Percentiles rank a stretch among this genome's conserved stretches.
Evolutionary conservation across 2,113 vertebrate species (phyloP).

Genomic region (Corythornis cristatus): DNA sequence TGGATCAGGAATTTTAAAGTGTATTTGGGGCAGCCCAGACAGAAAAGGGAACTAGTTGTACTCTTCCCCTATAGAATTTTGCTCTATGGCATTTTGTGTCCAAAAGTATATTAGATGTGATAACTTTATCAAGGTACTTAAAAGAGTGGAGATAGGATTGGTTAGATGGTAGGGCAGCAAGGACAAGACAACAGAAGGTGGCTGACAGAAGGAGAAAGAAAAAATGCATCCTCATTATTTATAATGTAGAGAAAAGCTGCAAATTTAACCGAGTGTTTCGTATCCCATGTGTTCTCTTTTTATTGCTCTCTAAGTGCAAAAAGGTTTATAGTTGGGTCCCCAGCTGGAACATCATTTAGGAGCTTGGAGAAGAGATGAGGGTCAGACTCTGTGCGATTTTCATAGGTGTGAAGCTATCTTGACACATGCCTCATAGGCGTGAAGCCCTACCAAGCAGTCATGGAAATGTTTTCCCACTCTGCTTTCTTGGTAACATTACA

Average conservation of each 20-base stretch:
- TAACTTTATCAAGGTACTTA: background rate
- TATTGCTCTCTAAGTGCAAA: slow-evolving; percentile 29
- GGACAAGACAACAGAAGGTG: slow-evolving; percentile 11
- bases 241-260: background rate
- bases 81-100: background rate
- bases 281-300: background rate
- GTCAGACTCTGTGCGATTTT: background rate
- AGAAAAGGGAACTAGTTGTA: background rate
- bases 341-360: slow-evolving; percentile 46
- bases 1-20: background rate
- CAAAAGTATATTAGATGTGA: background rate
- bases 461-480: background rate
- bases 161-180: background rate
- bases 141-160: background rate
- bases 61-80: background rate
- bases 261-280: slow-evolving; percentile 28
- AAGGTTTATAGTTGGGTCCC: slow-evolving; percentile 17
- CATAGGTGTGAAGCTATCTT: slow-evolving; percentile 22
- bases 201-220: slow-evolving; percentile 1
- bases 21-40: background rate
- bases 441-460: slow-evolving; percentile 8
- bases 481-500: slow-evolving; percentile 1
- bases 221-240: background rate
- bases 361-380: background rate
- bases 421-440: background rate